These are phyloP conservation scores for Clarias macrocephalus DNA, from an alignment of 2,113 vertebrate species.

Conservation along the genomic window DNA sequence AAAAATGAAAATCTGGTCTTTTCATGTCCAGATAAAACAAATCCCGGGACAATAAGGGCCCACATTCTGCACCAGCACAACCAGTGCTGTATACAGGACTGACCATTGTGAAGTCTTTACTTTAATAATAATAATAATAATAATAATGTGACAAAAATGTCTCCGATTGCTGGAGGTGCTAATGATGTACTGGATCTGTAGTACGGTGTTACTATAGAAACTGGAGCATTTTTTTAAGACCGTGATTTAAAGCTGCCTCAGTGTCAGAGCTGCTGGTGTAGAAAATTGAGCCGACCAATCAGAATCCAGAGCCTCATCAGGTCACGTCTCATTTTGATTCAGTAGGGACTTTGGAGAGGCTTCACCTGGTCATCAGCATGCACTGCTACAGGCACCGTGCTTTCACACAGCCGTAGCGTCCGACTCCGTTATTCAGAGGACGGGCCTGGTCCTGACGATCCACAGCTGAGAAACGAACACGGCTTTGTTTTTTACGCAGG, in stretches of 20 bases:
- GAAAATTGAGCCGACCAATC: neutral
- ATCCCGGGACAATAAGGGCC: neutral
- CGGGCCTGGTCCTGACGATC: constrained; percentile 9
- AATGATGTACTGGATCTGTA: neutral
- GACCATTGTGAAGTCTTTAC: neutral
- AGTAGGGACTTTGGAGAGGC: too few relatives aligned
- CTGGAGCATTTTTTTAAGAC: neutral
- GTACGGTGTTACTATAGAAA: neutral
- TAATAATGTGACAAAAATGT: neutral
- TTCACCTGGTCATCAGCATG: too few relatives aligned
- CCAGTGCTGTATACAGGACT: neutral
- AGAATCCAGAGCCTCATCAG: neutral
- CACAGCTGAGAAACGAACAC: constrained; percentile 1
- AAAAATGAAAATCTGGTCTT: neutral
- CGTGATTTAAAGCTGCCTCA: neutral
- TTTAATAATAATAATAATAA: neutral
- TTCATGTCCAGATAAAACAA: neutral
- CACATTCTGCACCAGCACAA: neutral
- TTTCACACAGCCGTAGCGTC: too few relatives aligned
- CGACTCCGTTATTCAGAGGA: constrained; percentile 37
- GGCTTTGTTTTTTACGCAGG: neutral
- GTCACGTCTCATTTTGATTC: constrained; percentile 7
- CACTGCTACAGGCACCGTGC: too few relatives aligned
- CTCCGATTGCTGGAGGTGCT: neutral
- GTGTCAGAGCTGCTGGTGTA: neutral